Conservation (phyloP, 2,888 invertebrate genomes). For the Eristalis tenax region DNA sequence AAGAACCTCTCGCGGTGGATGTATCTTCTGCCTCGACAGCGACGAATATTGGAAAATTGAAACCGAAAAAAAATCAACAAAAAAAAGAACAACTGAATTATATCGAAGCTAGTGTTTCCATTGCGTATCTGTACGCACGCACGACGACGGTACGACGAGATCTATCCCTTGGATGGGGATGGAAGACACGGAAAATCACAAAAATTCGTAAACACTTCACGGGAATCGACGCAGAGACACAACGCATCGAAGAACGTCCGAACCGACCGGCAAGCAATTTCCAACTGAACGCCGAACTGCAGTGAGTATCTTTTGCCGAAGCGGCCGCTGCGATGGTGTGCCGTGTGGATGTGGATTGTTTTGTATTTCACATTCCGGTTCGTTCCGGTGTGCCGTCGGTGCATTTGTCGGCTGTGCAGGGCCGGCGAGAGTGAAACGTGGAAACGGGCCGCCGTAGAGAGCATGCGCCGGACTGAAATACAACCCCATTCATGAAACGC, state of each 20-base stretch:
- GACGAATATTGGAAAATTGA: neutral
- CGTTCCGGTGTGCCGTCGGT: constrained; percentile 27
- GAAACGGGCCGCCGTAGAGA: constrained; percentile 4
- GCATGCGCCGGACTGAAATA: constrained; percentile 61
- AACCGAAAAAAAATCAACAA: neutral
- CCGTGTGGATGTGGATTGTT: constrained; percentile 43
- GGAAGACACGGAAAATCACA: constrained; percentile 9
- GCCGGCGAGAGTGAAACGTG: neutral
- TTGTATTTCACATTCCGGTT: constrained; percentile 41
- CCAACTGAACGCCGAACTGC: constrained; percentile 63
- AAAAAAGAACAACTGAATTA: constrained; percentile 5
- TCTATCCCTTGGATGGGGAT: constrained; percentile 11
- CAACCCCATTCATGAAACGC: constrained; percentile 69
- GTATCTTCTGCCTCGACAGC: neutral
- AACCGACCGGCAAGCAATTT: constrained; percentile 69
- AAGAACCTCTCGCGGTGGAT: neutral
- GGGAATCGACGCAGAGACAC: constrained; percentile 30
- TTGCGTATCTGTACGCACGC: constrained; percentile 46
- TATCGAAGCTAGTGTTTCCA: constrained; percentile 39
- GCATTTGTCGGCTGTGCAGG: neutral
- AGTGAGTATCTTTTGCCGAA: constrained; percentile 35
- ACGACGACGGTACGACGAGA: constrained; percentile 15
- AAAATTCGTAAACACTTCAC: constrained; percentile 30
- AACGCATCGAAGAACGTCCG: constrained; percentile 15
- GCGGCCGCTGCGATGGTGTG: neutral